A percentile compares a stretch with the other conserved stretches of the same genome.
These are phyloP conservation scores for Diarsia dahlii DNA, from an alignment of 2,888 invertebrate genomes.

Conservation along the genomic window DNA sequence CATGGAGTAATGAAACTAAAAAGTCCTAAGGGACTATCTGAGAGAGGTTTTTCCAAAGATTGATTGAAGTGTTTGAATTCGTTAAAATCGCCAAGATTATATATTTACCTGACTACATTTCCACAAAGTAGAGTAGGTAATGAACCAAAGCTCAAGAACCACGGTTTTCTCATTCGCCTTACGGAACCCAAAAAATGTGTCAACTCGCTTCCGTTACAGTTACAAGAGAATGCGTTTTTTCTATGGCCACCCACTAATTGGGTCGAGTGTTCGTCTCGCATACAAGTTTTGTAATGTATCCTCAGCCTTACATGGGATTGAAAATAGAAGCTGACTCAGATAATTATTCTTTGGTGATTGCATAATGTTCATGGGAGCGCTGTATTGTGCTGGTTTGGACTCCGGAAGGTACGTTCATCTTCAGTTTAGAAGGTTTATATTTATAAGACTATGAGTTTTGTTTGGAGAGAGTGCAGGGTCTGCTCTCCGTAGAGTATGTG, in stretches of 20 bases:
- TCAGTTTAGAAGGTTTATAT: background rate
- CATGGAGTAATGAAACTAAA: background rate
- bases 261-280: conserved; percentile 69
- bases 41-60: background rate
- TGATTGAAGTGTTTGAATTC: background rate
- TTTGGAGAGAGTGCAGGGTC: too few species aligned
- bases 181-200: conserved; percentile 71
- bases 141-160: too few species aligned
- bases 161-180: conserved; percentile 33
- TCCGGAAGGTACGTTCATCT: background rate
- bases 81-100: background rate
- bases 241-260: conserved; percentile 68
- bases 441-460: too few species aligned
- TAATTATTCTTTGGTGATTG: conserved; percentile 27
- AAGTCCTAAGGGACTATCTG: background rate
- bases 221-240: conserved; percentile 74
- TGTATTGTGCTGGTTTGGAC: background rate
- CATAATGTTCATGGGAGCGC: conserved; percentile 9
- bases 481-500: too few species aligned
- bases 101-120: background rate
- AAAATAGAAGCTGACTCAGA: conserved; percentile 54
- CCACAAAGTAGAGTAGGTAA: background rate
- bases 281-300: conserved; percentile 74
- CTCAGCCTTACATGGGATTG: conserved; percentile 64
- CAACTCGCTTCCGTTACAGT: conserved; percentile 77